Percentiles rank a stretch among this genome's conserved stretches.
Conservation (phyloP, 2,113 vertebrate genomes). For the Bos indicus region DNA sequence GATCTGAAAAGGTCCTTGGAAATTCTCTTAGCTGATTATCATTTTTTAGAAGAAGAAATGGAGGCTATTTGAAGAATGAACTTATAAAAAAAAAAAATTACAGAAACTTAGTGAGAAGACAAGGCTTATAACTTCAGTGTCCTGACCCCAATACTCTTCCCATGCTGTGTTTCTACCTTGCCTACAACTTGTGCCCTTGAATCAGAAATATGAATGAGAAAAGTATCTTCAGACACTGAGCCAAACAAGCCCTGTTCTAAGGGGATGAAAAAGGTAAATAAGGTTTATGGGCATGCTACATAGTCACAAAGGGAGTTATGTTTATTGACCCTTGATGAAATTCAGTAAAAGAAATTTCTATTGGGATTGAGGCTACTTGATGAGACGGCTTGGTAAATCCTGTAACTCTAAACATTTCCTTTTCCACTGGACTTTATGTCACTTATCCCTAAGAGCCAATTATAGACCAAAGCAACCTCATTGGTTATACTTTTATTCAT, state of each 20-base stretch:
- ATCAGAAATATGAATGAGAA: neutral
- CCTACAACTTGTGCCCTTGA: neutral
- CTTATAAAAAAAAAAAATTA: neutral
- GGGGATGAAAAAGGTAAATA: neutral
- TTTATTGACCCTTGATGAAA: neutral
- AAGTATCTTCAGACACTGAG: neutral
- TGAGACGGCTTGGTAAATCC: neutral
- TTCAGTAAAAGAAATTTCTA: neutral
- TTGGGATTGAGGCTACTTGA: neutral
- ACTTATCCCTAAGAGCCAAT: neutral
- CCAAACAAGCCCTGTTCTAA: neutral
- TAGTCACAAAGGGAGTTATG: neutral
- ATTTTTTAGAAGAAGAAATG: neutral
- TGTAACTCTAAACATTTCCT: neutral
- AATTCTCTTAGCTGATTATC: neutral
- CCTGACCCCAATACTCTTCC: neutral
- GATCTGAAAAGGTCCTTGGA: neutral
- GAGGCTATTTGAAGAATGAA: neutral
- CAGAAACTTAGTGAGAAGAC: neutral
- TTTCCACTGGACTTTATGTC: neutral
- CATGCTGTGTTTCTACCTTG: neutral
- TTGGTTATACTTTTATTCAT: neutral
- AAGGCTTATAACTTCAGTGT: neutral
- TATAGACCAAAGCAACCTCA: neutral
- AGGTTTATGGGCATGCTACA: neutral